Conservation (phyloP, 2,113 vertebrate genomes). For the Clarias macrocephalus region DNA sequence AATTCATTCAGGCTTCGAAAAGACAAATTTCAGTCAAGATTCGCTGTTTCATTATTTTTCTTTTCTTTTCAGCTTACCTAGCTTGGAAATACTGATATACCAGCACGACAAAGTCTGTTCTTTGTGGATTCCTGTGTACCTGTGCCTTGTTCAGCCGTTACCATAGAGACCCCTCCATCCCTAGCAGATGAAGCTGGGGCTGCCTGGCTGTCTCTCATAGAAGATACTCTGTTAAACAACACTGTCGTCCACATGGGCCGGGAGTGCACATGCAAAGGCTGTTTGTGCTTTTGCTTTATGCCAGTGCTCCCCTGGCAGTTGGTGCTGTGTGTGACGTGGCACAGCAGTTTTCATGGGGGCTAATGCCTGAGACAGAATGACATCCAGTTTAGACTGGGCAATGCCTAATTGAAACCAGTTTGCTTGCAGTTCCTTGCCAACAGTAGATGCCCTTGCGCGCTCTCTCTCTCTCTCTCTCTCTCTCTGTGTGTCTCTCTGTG, state of each 20-base stretch:
- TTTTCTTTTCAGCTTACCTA: conserved; percentile 24
- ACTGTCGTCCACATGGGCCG: conserved; percentile 60
- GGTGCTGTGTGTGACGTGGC: conserved; percentile 45
- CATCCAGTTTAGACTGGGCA: conserved; percentile 64
- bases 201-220: conserved; percentile 64
- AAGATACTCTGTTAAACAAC: conserved; percentile 64
- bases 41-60: neutral
- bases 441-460: neutral
- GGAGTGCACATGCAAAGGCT: conserved; percentile 36
- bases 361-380: conserved; percentile 64
- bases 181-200: conserved; percentile 70
- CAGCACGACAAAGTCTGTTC: conserved; percentile 51
- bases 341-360: conserved; percentile 58
- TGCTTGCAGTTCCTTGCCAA: conserved; percentile 58
- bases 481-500: neutral
- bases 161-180: conserved; percentile 77
- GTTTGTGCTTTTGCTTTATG: conserved; percentile 59
- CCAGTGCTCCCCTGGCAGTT: conserved; percentile 65
- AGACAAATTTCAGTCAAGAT: conserved; percentile 1
- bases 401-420: conserved; percentile 71
- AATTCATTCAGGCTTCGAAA: neutral
- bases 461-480: neutral
- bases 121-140: conserved; percentile 70
- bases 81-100: conserved; percentile 41
- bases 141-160: conserved; percentile 70